Percentiles rank a stretch among this genome's conserved stretches.
Evolutionary conservation across 2,888 invertebrate genomes (phyloP).

Genomic region (Lomographa bimaculata): DNA sequence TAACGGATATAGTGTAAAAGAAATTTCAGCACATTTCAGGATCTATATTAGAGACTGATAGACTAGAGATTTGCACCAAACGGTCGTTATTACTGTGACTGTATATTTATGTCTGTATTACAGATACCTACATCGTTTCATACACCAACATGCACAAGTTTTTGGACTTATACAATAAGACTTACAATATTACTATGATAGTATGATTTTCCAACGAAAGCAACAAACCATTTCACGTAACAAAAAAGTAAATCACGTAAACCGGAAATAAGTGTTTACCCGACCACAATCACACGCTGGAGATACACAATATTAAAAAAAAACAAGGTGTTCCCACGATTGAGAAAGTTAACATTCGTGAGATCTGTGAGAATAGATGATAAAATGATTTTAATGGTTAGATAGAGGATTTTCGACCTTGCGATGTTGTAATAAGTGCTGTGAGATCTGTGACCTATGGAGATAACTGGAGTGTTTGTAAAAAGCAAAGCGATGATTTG

Average conservation of each 20-base stretch:
- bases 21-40: no score
- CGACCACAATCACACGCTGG: constrained; percentile 28
- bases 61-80: no score
- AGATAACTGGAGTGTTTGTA: constrained; percentile 16
- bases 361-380: constrained; percentile 30
- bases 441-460: constrained; percentile 8
- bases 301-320: constrained; percentile 15
- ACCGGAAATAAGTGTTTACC: constrained; percentile 37
- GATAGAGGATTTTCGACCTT: constrained; percentile 11
- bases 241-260: constrained; percentile 38
- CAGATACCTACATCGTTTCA: no score
- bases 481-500: constrained; percentile 19
- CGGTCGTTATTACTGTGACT: no score
- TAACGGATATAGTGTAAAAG: no score
- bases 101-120: no score
- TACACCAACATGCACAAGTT: no score
- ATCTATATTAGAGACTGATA: no score
- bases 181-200: not conserved
- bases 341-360: constrained; percentile 58
- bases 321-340: constrained; percentile 52
- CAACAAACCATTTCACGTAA: constrained; percentile 22
- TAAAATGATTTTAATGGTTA: no score
- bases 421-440: constrained; percentile 3
- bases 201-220: constrained; percentile 11
- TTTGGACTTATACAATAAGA: no score